A percentile compares a stretch with the other conserved stretches of the same genome.
Conservation (phyloP, 2,888 invertebrate genomes). For the Hipparchia semele region DNA sequence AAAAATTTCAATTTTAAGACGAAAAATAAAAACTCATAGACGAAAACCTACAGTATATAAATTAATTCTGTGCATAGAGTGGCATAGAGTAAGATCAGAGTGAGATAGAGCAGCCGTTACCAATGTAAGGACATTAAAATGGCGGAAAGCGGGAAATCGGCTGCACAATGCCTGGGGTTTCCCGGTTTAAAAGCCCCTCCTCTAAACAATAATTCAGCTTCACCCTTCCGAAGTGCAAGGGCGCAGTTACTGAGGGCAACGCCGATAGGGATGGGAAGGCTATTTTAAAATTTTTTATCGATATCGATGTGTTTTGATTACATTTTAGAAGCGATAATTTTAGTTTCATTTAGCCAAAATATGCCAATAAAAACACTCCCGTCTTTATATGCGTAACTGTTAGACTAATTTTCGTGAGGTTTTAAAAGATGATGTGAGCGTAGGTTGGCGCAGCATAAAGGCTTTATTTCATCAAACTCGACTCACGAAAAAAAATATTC, state of each 20-base stretch:
- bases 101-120: constrained; percentile 43
- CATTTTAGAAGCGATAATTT: too few species aligned
- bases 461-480: too few species aligned
- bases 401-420: too few species aligned
- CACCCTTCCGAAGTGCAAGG: constrained; percentile 83
- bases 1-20: too few species aligned
- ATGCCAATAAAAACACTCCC: too few species aligned
- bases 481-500: too few species aligned
- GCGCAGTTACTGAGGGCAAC: constrained; percentile 76
- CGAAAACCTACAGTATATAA: neutral
- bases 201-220: constrained; percentile 82
- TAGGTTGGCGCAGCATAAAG: too few species aligned
- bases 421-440: too few species aligned
- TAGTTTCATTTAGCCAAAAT: too few species aligned
- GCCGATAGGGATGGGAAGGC: constrained; percentile 51
- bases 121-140: constrained; percentile 75
- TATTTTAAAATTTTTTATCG: neutral
- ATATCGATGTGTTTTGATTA: neutral
- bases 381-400: too few species aligned
- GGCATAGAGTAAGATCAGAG: constrained; percentile 39
- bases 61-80: neutral
- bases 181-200: constrained; percentile 79
- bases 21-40: neutral
- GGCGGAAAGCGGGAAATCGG: constrained; percentile 81
- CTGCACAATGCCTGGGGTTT: constrained; percentile 81